phyloP scores from a whole-genome alignment of 2,888 invertebrate species.

The Leptura quadrifasciata region DNA sequence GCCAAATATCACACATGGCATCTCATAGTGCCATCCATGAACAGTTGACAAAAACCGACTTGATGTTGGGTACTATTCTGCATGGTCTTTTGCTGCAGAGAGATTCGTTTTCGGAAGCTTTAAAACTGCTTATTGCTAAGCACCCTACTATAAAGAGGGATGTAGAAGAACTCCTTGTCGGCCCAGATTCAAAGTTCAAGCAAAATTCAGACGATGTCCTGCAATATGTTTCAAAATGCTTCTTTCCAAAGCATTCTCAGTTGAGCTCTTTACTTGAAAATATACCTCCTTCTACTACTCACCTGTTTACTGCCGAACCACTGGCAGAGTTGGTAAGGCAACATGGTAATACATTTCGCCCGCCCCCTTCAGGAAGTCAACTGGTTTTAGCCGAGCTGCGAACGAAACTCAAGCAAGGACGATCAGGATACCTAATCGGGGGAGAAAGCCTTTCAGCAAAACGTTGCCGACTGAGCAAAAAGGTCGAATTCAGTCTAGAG shows the following conservation, averaged over 20 bases:
- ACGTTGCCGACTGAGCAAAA: not conserved
- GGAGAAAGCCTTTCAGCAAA: not conserved
- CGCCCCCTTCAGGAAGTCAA: constrained; percentile 15
- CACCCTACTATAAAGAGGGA: too few relatives aligned
- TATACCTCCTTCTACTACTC: not conserved
- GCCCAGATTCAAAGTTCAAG: constrained; percentile 40
- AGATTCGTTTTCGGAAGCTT: constrained; percentile 35
- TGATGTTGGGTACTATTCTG: constrained; percentile 29
- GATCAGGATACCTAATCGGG: not conserved
- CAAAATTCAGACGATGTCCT: constrained; percentile 49
- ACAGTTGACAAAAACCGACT: constrained; percentile 36
- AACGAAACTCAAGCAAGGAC: not conserved
- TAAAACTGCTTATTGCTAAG: constrained; percentile 33
- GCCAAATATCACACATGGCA: not conserved
- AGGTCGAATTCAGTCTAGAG: not conserved
- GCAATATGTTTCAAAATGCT: constrained; percentile 43
- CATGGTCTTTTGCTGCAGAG: constrained; percentile 42
- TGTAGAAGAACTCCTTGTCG: constrained; percentile 2
- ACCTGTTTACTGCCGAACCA: not conserved
- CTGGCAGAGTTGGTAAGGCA: constrained; percentile 7
- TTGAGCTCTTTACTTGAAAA: not conserved
- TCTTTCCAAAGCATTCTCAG: constrained; percentile 35
- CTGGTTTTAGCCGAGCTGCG: not conserved
- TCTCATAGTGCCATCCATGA: not conserved
- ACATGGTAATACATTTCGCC: constrained; percentile 8